Percentiles rank a stretch among this genome's conserved stretches.
Conservation (phyloP, 2,797 vertebrate genomes). For the Enteromius radiatus region DNA sequence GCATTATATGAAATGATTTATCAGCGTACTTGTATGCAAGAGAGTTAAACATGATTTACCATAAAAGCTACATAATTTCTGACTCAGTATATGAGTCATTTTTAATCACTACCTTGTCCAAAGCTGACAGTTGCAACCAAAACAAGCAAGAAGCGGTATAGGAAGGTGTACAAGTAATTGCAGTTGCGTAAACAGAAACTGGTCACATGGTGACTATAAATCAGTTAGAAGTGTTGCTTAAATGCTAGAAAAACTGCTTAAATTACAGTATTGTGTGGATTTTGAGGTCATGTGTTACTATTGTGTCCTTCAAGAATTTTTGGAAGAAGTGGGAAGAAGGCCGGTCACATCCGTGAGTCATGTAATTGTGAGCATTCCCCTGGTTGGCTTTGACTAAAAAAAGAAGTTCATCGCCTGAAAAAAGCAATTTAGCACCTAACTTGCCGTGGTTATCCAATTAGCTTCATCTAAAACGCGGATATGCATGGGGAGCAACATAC, state of each 20-base stretch:
- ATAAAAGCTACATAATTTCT: conserved; percentile 78
- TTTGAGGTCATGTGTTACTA: conserved; percentile 65
- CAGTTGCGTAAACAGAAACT: conserved; percentile 12
- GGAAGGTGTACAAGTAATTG: conserved; percentile 35
- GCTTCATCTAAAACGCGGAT: conserved; percentile 77
- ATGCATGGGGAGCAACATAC: conserved; percentile 72
- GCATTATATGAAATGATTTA: not conserved
- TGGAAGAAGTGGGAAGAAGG: conserved; percentile 76
- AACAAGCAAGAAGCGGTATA: conserved; percentile 42
- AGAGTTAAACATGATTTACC: conserved; percentile 67
- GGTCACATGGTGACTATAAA: not conserved
- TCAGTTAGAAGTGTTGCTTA: not conserved
- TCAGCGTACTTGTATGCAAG: conserved; percentile 16
- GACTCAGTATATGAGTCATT: conserved; percentile 81
- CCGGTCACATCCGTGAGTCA: conserved; percentile 79
- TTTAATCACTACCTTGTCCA: conserved; percentile 73
- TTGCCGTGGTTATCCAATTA: conserved; percentile 82
- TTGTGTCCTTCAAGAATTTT: conserved; percentile 65
- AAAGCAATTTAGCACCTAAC: conserved; percentile 78
- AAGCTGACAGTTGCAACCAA: conserved; percentile 53
- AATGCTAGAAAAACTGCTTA: conserved; percentile 25
- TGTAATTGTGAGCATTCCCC: conserved; percentile 73
- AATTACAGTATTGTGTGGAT: conserved; percentile 39
- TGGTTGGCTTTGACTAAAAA: conserved; percentile 71
- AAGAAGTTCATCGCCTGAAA: conserved; percentile 70